phyloP scores from a whole-genome alignment of 2,113 vertebrate genomes.

The Crotalus viridis region DNA sequence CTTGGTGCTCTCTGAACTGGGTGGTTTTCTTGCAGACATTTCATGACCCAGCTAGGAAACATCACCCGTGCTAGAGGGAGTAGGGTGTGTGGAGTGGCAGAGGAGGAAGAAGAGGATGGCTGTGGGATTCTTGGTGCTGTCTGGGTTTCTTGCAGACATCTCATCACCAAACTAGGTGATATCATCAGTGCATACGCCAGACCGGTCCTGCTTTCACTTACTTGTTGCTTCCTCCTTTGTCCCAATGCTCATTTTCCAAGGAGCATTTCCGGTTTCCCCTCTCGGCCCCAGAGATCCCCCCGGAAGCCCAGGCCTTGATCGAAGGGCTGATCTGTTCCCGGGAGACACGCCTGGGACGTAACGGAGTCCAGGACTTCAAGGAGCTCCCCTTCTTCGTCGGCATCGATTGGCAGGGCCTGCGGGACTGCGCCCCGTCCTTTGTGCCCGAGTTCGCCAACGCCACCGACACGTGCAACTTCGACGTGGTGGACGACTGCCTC shows the following conservation, averaged over 20 bases:
- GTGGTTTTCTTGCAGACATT: neutral
- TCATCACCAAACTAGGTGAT: neutral
- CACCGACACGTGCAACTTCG: conserved; percentile 87
- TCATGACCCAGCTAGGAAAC: neutral
- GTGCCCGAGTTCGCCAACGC: conserved; percentile 77
- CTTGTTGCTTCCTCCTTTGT: neutral
- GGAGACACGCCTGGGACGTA: conserved; percentile 72
- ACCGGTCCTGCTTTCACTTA: neutral
- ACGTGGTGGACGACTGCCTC: conserved; percentile 81
- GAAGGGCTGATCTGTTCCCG: conserved; percentile 76
- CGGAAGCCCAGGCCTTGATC: conserved; percentile 74
- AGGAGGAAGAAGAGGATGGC: too few species aligned
- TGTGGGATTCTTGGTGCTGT: neutral
- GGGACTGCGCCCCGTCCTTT: conserved; percentile 74
- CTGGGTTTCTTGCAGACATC: neutral
- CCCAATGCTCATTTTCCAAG: conserved; percentile 44
- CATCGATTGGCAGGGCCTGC: conserved; percentile 77
- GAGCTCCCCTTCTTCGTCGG: conserved; percentile 79
- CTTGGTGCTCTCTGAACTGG: neutral
- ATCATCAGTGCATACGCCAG: neutral
- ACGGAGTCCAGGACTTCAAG: conserved; percentile 75
- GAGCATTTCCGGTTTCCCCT: conserved; percentile 79
- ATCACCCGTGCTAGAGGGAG: neutral
- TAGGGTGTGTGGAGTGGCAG: too few species aligned
- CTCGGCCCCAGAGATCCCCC: conserved; percentile 65